phyloP scores from a whole-genome alignment of 1,140 invertebrate species.

The Eueides isabella region DNA sequence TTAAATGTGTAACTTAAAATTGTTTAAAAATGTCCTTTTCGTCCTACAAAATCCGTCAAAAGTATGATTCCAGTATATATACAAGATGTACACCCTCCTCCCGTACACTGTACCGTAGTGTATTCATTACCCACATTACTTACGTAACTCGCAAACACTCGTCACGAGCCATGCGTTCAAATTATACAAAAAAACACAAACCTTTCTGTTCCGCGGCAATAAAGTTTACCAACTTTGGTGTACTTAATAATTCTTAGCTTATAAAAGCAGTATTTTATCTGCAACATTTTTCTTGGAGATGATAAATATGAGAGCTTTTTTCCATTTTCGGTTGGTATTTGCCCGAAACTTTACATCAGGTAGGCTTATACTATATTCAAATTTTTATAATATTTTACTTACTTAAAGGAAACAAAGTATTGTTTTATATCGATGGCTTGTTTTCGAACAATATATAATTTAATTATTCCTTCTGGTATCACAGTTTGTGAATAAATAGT shows the following conservation, averaged over 20 bases:
- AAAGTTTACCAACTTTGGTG: constrained; percentile 6
- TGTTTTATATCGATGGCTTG: not conserved
- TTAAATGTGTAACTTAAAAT: too few species aligned
- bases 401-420: not conserved
- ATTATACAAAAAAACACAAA: constrained; percentile 18
- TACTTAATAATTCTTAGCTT: constrained; percentile 6
- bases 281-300: constrained; percentile 10
- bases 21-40: too few species aligned
- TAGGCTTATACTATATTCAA: constrained; percentile 1
- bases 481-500: too few species aligned
- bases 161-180: not conserved
- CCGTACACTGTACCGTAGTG: too few species aligned
- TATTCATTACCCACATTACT: not conserved
- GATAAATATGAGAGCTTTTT: constrained; percentile 3
- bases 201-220: not conserved
- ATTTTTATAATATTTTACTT: not conserved
- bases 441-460: too few species aligned
- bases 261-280: constrained; percentile 5
- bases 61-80: too few species aligned
- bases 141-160: constrained; percentile 6
- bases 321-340: not conserved
- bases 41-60: too few species aligned
- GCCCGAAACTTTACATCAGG: not conserved
- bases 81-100: too few species aligned
- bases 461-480: too few species aligned